Evolutionary conservation across 1,140 invertebrate genomes (phyloP).

Genomic region (Drosophila pruinosa): DNA sequence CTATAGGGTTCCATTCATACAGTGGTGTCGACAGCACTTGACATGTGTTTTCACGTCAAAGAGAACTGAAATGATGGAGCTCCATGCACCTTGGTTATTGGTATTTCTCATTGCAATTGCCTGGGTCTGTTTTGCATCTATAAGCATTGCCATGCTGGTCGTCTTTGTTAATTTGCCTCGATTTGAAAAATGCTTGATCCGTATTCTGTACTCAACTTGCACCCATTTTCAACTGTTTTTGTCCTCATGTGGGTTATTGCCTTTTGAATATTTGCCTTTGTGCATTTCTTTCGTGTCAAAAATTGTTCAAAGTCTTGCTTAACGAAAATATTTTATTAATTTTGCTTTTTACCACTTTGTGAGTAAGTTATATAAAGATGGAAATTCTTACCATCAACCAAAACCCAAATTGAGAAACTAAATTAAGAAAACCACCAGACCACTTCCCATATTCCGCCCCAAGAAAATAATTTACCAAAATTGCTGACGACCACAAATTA

Average conservation of each 20-base stretch:
- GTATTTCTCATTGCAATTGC: not conserved
- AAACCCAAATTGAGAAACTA: conserved; percentile 36
- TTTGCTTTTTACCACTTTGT: not conserved
- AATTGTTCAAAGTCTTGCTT: no score
- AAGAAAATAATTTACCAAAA: conserved; percentile 40
- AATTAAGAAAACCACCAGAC: not conserved
- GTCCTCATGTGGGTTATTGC: not conserved
- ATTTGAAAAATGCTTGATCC: conserved; percentile 15
- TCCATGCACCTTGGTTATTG: not conserved
- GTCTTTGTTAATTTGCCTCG: conserved; percentile 39
- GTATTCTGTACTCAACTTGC: conserved; percentile 9
- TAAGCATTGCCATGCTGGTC: conserved; percentile 7
- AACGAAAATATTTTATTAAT: not conserved
- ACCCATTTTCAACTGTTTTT: not conserved
- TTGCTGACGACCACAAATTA: conserved; percentile 66
- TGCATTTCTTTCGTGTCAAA: not conserved
- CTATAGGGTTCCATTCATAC: not conserved
- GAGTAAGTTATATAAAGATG: not conserved
- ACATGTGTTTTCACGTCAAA: conserved; percentile 43
- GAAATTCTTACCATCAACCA: not conserved
- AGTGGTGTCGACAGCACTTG: conserved; percentile 22
- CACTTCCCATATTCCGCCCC: not conserved
- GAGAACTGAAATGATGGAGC: not conserved
- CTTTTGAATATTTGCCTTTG: not conserved
- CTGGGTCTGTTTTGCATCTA: conserved; percentile 6